Base-by-base conservation (phyloP, 2,888 invertebrate species). In the Clistopyga incitator region DNA sequence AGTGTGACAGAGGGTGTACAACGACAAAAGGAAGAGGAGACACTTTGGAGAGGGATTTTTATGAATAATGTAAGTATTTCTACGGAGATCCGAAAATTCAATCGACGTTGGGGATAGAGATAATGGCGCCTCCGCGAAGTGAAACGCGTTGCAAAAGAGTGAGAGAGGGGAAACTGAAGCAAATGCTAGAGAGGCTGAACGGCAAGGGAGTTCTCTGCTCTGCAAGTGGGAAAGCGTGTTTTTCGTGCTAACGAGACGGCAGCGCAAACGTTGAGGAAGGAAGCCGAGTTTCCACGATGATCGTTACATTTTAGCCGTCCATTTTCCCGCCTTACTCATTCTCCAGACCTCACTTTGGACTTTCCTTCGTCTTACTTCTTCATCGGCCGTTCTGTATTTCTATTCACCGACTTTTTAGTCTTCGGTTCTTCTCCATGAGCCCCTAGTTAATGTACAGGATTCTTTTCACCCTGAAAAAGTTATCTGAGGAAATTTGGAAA, bases 191-290 rank as follows among this genome's bases (percentile, higher is more conserved):
- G 61, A 74, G 84, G 81, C 84, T 86, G 79, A 74, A 81, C 61
- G 82, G 79, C 83, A 81, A 88, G 85, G 56, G 87, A 84, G 86
- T 85, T 86, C 85, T 84, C 85, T 82, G 54, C 68, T 75, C 13
- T 64, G 84, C 79, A 82, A 88, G 88, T 88, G 88, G 87, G 84
- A 88, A 88, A 88, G 75, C 88, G 84, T 88, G 88, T 88, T 87
- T 87, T 81, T 86, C 83, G 65, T 74, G 81, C 78, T 85, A 82
- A 86, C 85, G 79, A 86, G 83, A 82, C 75, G 84, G 78, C 75
- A 80, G 70, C 29, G 78, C 82, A 81, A 84, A 82, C 78, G 84
- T 64, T 64, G 54, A 78, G 59, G 25, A 65, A 78, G 52, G 64
- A 71, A 84, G 74, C 78, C 75, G 56, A 79, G 56, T 65, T 80